Evolutionary conservation across 2,113 vertebrate genomes (phyloP), one percentile per base, ranked within the genome.

Genomic region (Eulemur rufifrons): DNA sequence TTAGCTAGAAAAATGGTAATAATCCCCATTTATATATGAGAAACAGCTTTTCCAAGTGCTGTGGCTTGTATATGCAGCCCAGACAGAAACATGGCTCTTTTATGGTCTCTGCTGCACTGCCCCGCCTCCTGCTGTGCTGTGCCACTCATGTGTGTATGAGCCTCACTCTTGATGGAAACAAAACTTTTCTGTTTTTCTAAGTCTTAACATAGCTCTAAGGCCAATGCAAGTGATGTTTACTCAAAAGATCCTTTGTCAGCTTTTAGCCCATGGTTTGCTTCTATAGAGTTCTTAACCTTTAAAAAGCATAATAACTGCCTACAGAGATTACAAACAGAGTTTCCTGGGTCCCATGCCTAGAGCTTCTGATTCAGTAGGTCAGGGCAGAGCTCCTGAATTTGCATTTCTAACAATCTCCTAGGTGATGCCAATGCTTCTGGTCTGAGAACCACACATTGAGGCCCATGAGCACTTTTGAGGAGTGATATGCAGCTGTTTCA

Each of bases 81-180:
- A 37, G 32, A 52, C 3, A 90, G 20, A 95, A 84, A 32, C 1
- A 3, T 21, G 3, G 8, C 9, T 87, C n/a, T 59, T 20, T 29
- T 39, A 0, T 52, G 39, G 13, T 42, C 23, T 68, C 9, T 2
- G 5, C 21, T 9, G 9, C 9, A 37, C 13, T 52, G 12, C 10
- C 17, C 5, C 17, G 52, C 52, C 17, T 64, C 8, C 7, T 32
- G 4, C 27, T 61, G 4, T 14, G 0, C 50, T n/a, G 6, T 56
- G 3, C 3, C 21, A 9, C n/a, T 25, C 7, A 18, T 3, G 5
- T 5, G 4, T 0, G 37, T 7, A 50, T 42, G 18, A 50, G 17
- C 6, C 27, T 93, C 37, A 32, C 18, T 92, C 50, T 29, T 32
- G 39, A 90, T 37, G 34, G 39, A n/a, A 83, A 64, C 1, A 66